Percentiles rank a stretch among this genome's conserved stretches.
phyloP scores from a whole-genome alignment of 2,797 vertebrate genomes.

The Mus spretus region DNA sequence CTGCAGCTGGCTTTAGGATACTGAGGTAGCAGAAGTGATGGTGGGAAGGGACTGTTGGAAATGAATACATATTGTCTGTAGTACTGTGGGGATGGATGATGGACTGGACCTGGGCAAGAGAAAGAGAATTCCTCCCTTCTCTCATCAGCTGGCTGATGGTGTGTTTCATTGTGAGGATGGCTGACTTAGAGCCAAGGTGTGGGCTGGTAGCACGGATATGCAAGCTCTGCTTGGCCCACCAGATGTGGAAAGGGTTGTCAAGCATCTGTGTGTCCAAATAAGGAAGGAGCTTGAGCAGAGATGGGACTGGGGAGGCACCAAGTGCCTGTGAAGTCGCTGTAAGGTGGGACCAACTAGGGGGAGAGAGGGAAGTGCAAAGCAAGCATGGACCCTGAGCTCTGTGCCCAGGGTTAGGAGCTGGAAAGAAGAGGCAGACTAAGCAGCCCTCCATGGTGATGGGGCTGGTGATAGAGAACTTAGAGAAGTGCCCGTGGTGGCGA shows the following conservation, averaged over 20 bases:
- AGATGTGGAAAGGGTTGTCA: neutral
- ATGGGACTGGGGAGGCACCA: no score
- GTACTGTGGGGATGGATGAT: neutral
- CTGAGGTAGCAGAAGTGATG: no score
- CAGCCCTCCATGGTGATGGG: no score
- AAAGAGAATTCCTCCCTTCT: neutral
- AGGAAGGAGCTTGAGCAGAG: neutral
- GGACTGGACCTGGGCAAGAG: neutral
- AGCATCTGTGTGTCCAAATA: neutral
- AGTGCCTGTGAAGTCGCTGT: neutral
- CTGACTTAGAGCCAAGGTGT: rapidly evolving
- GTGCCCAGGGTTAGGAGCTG: neutral
- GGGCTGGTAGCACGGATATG: neutral
- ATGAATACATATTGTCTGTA: neutral
- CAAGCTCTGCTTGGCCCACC: neutral
- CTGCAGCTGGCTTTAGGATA: neutral
- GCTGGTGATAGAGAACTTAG: neutral
- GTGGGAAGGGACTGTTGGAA: neutral
- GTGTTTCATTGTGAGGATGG: neutral
- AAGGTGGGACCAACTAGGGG: neutral
- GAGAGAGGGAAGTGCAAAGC: neutral
- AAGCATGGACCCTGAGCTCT: neutral
- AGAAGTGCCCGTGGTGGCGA: neutral
- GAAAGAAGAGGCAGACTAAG: neutral
- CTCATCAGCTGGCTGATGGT: neutral